Evolutionary conservation across 1,140 invertebrate species (phyloP), one percentile per base, ranked within the genome.

Genomic region (Drosophila funebris): DNA sequence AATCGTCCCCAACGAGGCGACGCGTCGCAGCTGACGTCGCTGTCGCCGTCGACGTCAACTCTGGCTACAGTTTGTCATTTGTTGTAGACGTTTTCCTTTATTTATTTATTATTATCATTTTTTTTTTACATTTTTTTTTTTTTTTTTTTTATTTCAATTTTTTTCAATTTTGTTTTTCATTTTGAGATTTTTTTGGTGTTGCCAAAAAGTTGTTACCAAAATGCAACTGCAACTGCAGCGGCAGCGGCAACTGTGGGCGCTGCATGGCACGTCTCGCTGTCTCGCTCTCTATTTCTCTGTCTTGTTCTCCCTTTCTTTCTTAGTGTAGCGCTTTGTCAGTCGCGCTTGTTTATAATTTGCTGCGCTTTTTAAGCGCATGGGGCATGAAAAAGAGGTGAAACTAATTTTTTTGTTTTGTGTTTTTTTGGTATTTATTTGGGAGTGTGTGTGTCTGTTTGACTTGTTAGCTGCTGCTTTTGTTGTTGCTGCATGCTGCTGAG

Each of bases 351-450:
- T 88, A 78, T 78, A 88, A 87, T 84, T 84, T 84, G 73, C 73
- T 80, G 77, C 81, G 81, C 81, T 84, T 84, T 84, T 84, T 77
- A 78, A 80, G 60, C 77, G 64, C 78, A 75, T 69, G 73, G 43
- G 73, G 43, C 77, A 77, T 75, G 74, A 82, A 85, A 87, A 87
- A 88, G 82, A 87, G 83, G 75, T 87, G 75, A 87, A 87, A 87
- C 82, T 87, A 87, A 88, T 87, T 83, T 87, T 78, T 76, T 74
- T 43, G 11, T 56, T 73, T 58, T 73, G 64, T 66, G 41, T 52
- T 31, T 72, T 56, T 50, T 58, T n/a, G n/a, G 64, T 61, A 29
- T 61, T 24, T 54, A 36, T 52, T 54, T 46, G 61, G 56, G 54
- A 73, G 57, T 71, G 78, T 78, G 78, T 78, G 66, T 76, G 67